Conservation (phyloP, 2,888 invertebrate species). For the Apamea sordens region DNA sequence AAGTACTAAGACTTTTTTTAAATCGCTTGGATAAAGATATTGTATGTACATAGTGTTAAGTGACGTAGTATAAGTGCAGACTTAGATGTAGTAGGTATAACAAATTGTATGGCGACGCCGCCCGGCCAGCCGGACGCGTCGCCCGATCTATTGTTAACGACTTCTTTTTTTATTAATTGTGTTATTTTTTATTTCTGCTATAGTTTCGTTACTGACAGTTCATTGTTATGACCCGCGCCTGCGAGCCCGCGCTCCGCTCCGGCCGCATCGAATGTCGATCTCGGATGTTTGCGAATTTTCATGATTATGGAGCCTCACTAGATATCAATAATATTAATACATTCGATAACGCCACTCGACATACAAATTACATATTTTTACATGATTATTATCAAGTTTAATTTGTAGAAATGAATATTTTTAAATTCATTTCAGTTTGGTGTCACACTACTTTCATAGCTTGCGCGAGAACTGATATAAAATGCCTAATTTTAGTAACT, state of each 20-base stretch:
- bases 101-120: constrained; percentile 85
- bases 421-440: constrained; percentile 57
- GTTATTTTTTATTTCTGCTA: constrained; percentile 77
- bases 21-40: constrained; percentile 88
- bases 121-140: constrained; percentile 58
- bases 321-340: constrained; percentile 62
- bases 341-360: constrained; percentile 60
- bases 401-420: constrained; percentile 60
- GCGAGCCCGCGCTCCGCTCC: constrained; percentile 46
- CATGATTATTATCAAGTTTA: constrained; percentile 61
- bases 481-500: constrained; percentile 40
- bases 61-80: constrained; percentile 85
- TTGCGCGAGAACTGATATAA: constrained; percentile 44
- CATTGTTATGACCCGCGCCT: constrained; percentile 68
- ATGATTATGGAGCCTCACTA: constrained; percentile 57
- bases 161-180: constrained; percentile 72
- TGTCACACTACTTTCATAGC: constrained; percentile 31
- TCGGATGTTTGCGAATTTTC: constrained; percentile 60
- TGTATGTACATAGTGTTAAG: constrained; percentile 89
- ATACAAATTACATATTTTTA: constrained; percentile 59
- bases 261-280: constrained; percentile 58
- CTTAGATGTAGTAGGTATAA: constrained; percentile 90
- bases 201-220: constrained; percentile 77
- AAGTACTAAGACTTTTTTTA: constrained; percentile 89
- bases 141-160: constrained; percentile 74